These are phyloP conservation scores for Drosophila niveifrons DNA, from an alignment of 2,888 invertebrate species.

Conservation along the genomic window DNA sequence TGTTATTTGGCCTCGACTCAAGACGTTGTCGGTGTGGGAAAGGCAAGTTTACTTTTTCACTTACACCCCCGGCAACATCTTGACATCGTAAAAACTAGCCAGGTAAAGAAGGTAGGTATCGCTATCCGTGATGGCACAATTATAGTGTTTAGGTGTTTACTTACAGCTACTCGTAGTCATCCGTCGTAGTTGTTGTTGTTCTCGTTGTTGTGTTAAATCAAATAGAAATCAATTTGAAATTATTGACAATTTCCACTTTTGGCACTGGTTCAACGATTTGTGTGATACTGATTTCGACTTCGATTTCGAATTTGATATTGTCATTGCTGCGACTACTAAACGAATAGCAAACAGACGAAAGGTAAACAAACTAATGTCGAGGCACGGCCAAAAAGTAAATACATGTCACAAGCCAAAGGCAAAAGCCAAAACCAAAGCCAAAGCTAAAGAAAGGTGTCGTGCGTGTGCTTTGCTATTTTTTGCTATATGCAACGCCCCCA, in stretches of 20 bases:
- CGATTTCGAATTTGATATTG: conserved; percentile 62
- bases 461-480: conserved; percentile 32
- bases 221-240: conserved; percentile 84
- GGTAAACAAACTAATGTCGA: conserved; percentile 59
- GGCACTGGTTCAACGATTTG: conserved; percentile 77
- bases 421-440: neutral
- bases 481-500: conserved; percentile 44
- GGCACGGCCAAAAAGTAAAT: conserved; percentile 66
- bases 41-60: conserved; percentile 60
- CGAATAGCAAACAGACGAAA: conserved; percentile 71
- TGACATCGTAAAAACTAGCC: conserved; percentile 27
- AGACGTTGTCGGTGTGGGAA: neutral
- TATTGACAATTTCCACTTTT: conserved; percentile 84
- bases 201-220: conserved; percentile 74
- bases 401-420: conserved; percentile 46
- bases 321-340: conserved; percentile 64
- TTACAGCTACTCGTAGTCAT: conserved; percentile 19
- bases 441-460: neutral
- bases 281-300: conserved; percentile 63
- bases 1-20: conserved; percentile 57
- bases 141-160: conserved; percentile 49
- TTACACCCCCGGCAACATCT: conserved; percentile 37
- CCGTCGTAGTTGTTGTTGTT: conserved; percentile 21
- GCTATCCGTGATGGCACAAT: conserved; percentile 48
- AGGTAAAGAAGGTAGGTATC: conserved; percentile 10